Evolutionary conservation across 2,113 vertebrate species (phyloP), one percentile per base, ranked within the genome.

Genomic region (Nymphicus hollandicus): DNA sequence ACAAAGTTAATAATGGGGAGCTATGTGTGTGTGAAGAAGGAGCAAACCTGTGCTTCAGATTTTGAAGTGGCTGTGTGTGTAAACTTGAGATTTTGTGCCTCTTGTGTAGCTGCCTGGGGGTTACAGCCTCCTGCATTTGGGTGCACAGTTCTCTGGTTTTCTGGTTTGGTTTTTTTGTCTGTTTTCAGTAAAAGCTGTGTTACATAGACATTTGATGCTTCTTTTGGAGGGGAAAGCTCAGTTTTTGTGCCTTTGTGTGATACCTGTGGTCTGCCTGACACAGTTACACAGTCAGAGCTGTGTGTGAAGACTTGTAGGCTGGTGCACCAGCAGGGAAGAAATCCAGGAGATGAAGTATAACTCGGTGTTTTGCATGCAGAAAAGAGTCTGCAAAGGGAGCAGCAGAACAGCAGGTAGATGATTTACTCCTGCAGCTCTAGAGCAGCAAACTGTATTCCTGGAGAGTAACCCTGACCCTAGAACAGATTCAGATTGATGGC

Each of bases 121-220:
- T 2, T 83, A 18, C 47, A 81, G 29, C 6, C 18, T 35, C 49
- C 46, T 81, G 50, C 17, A 33, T 64, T 70, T 81, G n/a, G 20
- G 31, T n/a, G 44, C 28, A 39, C 4, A 10, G 19, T n/a, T 74
- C 73, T 65, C 43, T 2, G 0, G 37, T 50, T 65, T 39, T 52
- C 39, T 49, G 27, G 10, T 37, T 22, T 39, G 6, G 5, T 6
- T 27, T 44, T 3, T 41, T 49, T 71, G 7, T 5, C 10, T 13
- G 1, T 52, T 81, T 77, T 47, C 13, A 24, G 14, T 23, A 47
- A 14, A 49, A 74, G 37, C 39, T 41, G 22, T 27, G 31, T 29
- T 72, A 49, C 4, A 1, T 7, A 39, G 71, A 10, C 5, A 0
- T 56, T 12, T n/a, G 55, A 33, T 5, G 16, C 5, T 20, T 5